Base-by-base conservation (phyloP, 2,797 vertebrate genomes). In the Ctenosaura bakeri region DNA sequence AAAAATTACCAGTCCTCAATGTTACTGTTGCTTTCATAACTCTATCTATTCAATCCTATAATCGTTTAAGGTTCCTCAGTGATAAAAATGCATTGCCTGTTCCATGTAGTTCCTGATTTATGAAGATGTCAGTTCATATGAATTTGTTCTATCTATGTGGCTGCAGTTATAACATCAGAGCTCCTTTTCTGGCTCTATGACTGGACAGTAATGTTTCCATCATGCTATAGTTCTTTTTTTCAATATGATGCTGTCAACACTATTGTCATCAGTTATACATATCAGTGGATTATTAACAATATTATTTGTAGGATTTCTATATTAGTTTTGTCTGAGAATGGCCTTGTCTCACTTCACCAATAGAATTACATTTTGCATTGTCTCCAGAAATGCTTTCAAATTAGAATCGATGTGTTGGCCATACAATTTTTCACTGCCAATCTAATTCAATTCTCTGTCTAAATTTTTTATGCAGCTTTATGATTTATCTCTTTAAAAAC, bases 271-370 rank as follows among this genome's bases (percentile, higher is more conserved):
- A 95, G 95, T 96, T 98, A 96, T 91, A 97, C 91, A 88, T 97
- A 98, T 98, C 97, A 97, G 96, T 95, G 94, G 94, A 97, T 98
- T 98, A 98, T 98, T 98, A 98, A 98, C 98, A 97, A 96, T 97
- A 96, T 94, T 96, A 94, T 97, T 97, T 98, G 97, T 98, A 97
- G 98, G 97, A 98, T 95, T 98, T 95, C 96, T 97, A 96, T 98
- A 98, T 98, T 98, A 98, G 94, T 96, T 96, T 97, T 96, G 93
- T 93, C 92, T 94, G 95, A 95, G 92, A 95, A 95, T 92, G 93
- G 92, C 82, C 92, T 94, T 94, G 91, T 90, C 90, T 96, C 93
- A 94, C 91, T 94, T 93, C 89, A 93, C 89, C 91, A 97, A 96
- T 87, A 94, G 93, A 96, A 97, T 97, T 97, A 94, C 89, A 94